A percentile compares a stretch with the other conserved stretches of the same genome.
phyloP scores from a whole-genome alignment of 1,140 invertebrate species.

The Drosophila fuyamai region DNA sequence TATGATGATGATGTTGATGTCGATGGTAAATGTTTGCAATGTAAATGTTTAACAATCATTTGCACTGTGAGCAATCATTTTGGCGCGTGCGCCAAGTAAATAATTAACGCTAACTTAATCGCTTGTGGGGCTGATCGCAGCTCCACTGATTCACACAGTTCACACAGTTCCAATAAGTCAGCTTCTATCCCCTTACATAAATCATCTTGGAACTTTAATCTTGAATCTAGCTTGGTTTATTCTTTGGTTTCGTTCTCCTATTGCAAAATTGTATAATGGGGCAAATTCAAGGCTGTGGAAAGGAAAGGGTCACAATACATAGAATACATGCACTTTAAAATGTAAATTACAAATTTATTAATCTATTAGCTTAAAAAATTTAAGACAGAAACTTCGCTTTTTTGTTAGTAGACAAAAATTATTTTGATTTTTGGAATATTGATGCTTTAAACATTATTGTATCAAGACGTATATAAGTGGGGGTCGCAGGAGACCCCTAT shows the following conservation, averaged over 20 bases:
- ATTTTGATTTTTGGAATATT: no score
- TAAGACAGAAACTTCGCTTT: no score
- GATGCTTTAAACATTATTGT: no score
- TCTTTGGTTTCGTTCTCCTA: not conserved
- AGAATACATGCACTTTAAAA: no score
- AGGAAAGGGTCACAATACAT: constrained; percentile 6
- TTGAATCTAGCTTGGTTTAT: constrained; percentile 1
- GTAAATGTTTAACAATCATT: constrained; percentile 77
- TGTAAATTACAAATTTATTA: no score
- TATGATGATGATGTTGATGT: constrained; percentile 42
- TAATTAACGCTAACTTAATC: constrained; percentile 65
- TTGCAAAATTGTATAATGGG: constrained; percentile 1
- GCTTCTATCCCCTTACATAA: constrained; percentile 1
- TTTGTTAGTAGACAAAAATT: no score
- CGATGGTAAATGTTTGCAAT: constrained; percentile 55
- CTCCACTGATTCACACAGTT: constrained; percentile 67
- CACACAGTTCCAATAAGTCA: constrained; percentile 27
- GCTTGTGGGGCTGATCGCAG: constrained; percentile 24
- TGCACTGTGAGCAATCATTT: constrained; percentile 74
- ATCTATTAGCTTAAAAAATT: no score
- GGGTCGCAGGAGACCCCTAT: not conserved
- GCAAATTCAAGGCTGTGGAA: constrained; percentile 11
- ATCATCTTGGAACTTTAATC: constrained; percentile 18
- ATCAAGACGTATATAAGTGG: not conserved
- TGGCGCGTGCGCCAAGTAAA: constrained; percentile 71